Percentiles rank a stretch among this genome's conserved stretches.
Evolutionary conservation across 2,888 invertebrate genomes (phyloP).

Genomic region (Apoda limacodes): DNA sequence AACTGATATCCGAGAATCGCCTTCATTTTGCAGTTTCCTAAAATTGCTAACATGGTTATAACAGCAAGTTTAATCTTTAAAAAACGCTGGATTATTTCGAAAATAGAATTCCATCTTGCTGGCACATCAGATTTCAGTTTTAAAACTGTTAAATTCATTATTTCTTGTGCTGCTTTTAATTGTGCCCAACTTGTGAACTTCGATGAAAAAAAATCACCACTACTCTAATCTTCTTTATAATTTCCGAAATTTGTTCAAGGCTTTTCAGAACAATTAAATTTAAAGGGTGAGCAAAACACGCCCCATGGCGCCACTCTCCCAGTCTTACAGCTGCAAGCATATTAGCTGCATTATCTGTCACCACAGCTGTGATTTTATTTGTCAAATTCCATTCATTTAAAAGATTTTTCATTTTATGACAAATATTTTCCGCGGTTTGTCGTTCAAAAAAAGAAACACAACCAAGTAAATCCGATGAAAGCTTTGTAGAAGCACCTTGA

Average conservation of each 20-base stretch:
- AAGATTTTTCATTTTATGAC: slow-evolving; percentile 1
- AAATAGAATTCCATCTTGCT: background rate
- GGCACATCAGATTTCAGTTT: background rate
- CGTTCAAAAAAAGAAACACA: slow-evolving; percentile 1
- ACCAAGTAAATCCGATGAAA: background rate
- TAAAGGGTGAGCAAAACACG: background rate
- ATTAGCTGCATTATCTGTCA: background rate
- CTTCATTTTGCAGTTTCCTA: no score
- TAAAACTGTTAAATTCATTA: slow-evolving; percentile 1
- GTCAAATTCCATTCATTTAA: slow-evolving; percentile 1
- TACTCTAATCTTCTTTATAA: background rate
- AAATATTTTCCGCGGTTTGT: background rate
- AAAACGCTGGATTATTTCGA: background rate
- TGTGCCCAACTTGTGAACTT: background rate
- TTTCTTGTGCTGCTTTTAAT: background rate
- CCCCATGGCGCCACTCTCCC: slow-evolving; percentile 1
- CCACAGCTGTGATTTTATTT: background rate
- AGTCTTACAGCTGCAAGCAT: slow-evolving; percentile 2
- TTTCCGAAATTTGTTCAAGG: background rate
- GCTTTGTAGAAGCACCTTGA: background rate
- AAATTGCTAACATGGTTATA: background rate
- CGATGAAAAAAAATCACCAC: background rate
- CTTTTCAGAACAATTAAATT: background rate
- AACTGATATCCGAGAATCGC: no score
- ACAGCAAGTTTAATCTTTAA: background rate